Evolutionary conservation across 2,113 vertebrate species (phyloP), one percentile per base, ranked within the genome.

Genomic region (Ptychochromis oligacanthus): DNA sequence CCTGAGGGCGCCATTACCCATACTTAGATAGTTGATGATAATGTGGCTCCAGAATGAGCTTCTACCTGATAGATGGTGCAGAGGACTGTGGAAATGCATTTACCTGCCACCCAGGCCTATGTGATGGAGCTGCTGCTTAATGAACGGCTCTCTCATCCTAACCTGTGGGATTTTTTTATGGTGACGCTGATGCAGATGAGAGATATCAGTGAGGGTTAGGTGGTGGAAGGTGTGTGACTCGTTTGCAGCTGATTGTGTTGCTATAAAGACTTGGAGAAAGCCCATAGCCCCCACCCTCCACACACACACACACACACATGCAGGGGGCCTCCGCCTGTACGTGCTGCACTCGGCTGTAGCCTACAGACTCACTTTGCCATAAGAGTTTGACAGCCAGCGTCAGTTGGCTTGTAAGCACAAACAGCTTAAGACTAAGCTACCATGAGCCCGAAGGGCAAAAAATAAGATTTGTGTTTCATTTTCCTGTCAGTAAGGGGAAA

Each of bases 361-460:
- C 89, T 80, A 14, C 87, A 86, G 79, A 79, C 83, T 80, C 78
- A 72, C 81, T 85, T 90, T 83, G 87, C 88, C 91, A 91, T 90
- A 88, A 49, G 78, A 88, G 89, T 92, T 90, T 80, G 77, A 87
- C 58, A 49, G 84, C 49, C 87, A 36, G 65, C 80, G 2, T 77
- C 56, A 12, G 89, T 80, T 75, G 82, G 81, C 90, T 78, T 3
- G 60, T 84, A 92, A 90, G 93, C 90, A 92, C 91, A 93, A 92
- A 87, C 78, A 87, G 88, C 80, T 90, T 77, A 84, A 72, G 28
- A 82, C 54, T 79, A 90, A 93, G 88, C 89, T 90, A 86, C 59
- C 36, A 31, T 36, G 67, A 92, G 85, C 88, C 88, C 89, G 54
- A 49, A 13, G 90, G 90, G 78, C 85, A 91, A 92, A 91, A 83